Percentiles rank a stretch among this genome's conserved stretches.
Evolutionary conservation across 92 coral and sea anemone genomes (phyloP).

Genomic region (Siderastrea siderea): DNA sequence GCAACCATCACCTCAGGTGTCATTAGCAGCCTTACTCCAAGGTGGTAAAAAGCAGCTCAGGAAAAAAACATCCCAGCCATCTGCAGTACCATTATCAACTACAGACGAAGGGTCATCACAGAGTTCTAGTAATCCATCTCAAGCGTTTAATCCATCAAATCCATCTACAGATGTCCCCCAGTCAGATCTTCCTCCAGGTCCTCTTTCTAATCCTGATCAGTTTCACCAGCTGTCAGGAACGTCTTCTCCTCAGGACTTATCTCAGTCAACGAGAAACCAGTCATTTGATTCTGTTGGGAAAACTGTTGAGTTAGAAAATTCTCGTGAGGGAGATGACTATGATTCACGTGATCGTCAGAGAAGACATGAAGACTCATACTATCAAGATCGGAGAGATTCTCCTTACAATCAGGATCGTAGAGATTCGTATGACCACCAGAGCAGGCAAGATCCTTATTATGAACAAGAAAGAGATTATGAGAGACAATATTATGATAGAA

Average conservation of each 20-base stretch:
- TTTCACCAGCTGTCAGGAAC: not conserved
- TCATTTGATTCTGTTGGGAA: conserved; percentile 17
- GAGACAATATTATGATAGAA: conserved; percentile 15
- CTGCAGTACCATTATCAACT: not conserved
- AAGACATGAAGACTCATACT: not conserved
- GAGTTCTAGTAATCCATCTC: not conserved
- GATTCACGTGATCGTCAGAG: conserved; percentile 7
- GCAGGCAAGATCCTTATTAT: conserved; percentile 35
- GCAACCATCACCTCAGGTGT: not conserved
- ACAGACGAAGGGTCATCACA: not conserved
- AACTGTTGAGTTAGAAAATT: not conserved
- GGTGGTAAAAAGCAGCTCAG: conserved; percentile 17
- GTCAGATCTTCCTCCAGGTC: not conserved
- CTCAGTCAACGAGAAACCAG: not conserved
- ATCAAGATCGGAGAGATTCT: conserved; percentile 1
- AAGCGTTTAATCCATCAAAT: not conserved
- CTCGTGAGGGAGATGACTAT: conserved; percentile 1
- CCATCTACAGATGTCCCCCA: not conserved
- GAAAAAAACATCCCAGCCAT: conserved; percentile 15
- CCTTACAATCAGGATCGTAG: not conserved
- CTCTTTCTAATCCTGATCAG: not conserved
- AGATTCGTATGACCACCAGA: not conserved
- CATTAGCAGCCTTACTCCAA: conserved; percentile 34
- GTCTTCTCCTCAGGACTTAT: not conserved
- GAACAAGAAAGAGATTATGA: conserved; percentile 30